A percentile compares a stretch with the other conserved stretches of the same genome.
phyloP scores from a whole-genome alignment of 2,888 invertebrate genomes.

The Ferdinandea cuprea region DNA sequence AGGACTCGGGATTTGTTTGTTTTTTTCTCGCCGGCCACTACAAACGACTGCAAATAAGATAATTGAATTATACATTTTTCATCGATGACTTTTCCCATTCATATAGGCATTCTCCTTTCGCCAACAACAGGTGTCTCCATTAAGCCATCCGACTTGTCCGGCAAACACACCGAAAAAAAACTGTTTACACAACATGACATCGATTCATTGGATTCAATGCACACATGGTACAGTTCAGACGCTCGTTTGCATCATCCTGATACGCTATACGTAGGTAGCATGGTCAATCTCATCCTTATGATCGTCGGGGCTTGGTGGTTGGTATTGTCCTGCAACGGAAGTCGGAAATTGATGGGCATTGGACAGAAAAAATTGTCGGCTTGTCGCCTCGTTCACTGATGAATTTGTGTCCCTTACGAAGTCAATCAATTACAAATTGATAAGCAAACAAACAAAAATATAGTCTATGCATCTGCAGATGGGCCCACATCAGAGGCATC shows the following conservation, averaged over 20 bases:
- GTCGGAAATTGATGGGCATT: slow-evolving; percentile 70
- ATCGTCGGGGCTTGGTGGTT: neutral
- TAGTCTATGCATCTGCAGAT: slow-evolving; percentile 45
- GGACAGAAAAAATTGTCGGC: slow-evolving; percentile 65
- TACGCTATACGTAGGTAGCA: slow-evolving; percentile 12
- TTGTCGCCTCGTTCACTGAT: slow-evolving; percentile 61
- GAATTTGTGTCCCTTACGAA: slow-evolving; percentile 54
- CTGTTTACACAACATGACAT: slow-evolving; percentile 75
- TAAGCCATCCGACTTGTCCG: slow-evolving; percentile 49
- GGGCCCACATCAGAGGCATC: slow-evolving; percentile 23
- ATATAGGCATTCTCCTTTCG: slow-evolving; percentile 18
- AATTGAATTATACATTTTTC: slow-evolving; percentile 74
- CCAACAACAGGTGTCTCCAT: slow-evolving; percentile 70
- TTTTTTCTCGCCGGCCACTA: neutral
- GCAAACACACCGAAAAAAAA: slow-evolving; percentile 20
- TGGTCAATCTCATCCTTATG: slow-evolving; percentile 17
- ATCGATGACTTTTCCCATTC: slow-evolving; percentile 69
- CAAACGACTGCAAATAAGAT: slow-evolving; percentile 68
- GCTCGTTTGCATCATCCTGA: slow-evolving; percentile 67
- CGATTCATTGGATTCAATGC: slow-evolving; percentile 69
- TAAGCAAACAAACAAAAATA: slow-evolving; percentile 66
- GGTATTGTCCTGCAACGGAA: slow-evolving; percentile 53
- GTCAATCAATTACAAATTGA: slow-evolving; percentile 74
- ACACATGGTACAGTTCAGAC: slow-evolving; percentile 36
- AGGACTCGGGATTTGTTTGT: slow-evolving; percentile 13